Percentiles rank a stretch among this genome's conserved stretches.
Conservation (phyloP, 2,888 invertebrate species). For the Dynastes grantii region DNA sequence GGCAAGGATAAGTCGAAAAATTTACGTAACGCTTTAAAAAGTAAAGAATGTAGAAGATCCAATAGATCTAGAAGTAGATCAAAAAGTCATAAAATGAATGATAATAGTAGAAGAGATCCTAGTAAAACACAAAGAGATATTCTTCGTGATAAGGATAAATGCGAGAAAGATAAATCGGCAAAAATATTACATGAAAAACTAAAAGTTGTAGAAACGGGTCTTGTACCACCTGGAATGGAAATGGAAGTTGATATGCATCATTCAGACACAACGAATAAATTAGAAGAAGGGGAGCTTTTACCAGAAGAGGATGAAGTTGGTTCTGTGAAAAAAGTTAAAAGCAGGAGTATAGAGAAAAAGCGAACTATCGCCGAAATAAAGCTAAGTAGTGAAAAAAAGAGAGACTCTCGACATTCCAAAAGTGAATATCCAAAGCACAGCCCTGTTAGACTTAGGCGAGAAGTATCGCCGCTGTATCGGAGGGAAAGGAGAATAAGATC, state of each 20-base stretch:
- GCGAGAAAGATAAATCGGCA: constrained; percentile 67
- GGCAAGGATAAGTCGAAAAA: neutral
- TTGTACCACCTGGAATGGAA: constrained; percentile 71
- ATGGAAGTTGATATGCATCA: constrained; percentile 65
- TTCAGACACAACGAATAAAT: constrained; percentile 42
- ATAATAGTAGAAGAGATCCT: constrained; percentile 64
- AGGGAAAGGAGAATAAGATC: constrained; percentile 30
- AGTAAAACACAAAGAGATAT: constrained; percentile 69
- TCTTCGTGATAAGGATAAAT: constrained; percentile 67
- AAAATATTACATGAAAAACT: constrained; percentile 68
- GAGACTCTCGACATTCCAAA: constrained; percentile 1
- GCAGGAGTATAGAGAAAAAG: constrained; percentile 10
- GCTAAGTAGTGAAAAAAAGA: neutral
- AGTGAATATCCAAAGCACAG: neutral
- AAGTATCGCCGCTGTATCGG: constrained; percentile 13
- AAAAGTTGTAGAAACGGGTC: constrained; percentile 69
- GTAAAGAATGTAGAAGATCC: neutral
- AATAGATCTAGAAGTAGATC: constrained; percentile 23
- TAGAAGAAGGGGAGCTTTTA: constrained; percentile 52
- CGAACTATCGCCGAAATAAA: constrained; percentile 1
- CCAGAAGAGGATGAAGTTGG: constrained; percentile 41
- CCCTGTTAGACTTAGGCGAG: neutral
- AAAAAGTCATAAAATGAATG: neutral
- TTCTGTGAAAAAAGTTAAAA: constrained; percentile 44
- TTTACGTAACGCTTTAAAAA: neutral